Evolutionary conservation across 2,888 invertebrate genomes (phyloP).

Genomic region (Protula sp.): DNA sequence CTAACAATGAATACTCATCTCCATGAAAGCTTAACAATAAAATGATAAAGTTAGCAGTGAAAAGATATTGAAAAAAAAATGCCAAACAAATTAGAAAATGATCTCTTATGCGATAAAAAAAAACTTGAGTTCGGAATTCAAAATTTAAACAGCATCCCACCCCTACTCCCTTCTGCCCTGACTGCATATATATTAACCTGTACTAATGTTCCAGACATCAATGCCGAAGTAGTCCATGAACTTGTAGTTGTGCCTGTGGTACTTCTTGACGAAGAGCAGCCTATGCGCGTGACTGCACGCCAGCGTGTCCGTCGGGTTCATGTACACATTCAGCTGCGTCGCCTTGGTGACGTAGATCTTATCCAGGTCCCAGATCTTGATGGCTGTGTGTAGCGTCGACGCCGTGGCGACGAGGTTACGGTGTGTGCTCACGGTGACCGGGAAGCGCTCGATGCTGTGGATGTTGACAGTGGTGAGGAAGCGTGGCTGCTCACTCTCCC

Average conservation of each 20-base stretch:
- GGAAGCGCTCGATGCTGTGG: constrained; percentile 19
- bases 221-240: constrained; percentile 34
- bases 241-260: constrained; percentile 28
- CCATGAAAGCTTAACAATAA: too few relatives aligned
- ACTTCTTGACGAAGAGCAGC: constrained; percentile 21
- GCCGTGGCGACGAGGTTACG: constrained; percentile 20
- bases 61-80: too few relatives aligned
- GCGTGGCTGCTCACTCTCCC: constrained; percentile 12
- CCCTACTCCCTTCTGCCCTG: too few relatives aligned
- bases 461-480: constrained; percentile 16
- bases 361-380: constrained; percentile 26
- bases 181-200: constrained; percentile 8
- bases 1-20: too few relatives aligned
- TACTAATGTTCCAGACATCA: constrained; percentile 29
- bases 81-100: too few relatives aligned
- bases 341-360: constrained; percentile 11
- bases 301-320: constrained; percentile 24
- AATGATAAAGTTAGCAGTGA: too few relatives aligned
- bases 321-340: constrained; percentile 13
- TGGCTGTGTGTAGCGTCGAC: constrained; percentile 27
- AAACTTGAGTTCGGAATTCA: too few relatives aligned
- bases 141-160: too few relatives aligned
- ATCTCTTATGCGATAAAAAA: too few relatives aligned
- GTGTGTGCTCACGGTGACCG: constrained; percentile 17
- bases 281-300: constrained; percentile 10